Evolutionary conservation across 2,113 vertebrate genomes (phyloP).

Genomic region (Oreotrochilus melanogaster): DNA sequence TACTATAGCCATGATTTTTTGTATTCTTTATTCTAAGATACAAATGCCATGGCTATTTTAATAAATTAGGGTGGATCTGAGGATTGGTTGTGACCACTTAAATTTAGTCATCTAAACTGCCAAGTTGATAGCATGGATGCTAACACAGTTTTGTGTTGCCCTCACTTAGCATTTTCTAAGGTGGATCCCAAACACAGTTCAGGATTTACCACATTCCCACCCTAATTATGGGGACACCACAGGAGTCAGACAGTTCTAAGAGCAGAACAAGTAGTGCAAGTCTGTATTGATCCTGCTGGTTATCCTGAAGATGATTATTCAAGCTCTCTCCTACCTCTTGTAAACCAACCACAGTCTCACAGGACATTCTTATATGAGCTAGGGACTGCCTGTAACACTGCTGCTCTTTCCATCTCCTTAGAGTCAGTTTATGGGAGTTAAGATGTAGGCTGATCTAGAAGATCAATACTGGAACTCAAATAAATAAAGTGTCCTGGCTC

Average conservation of each 20-base stretch:
- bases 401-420: neutral
- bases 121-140: neutral
- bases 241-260: neutral
- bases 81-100: accelerated
- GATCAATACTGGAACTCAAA: neutral
- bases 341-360: neutral
- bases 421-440: neutral
- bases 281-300: neutral
- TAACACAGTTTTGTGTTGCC: neutral
- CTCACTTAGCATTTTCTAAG: neutral
- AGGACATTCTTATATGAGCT: neutral
- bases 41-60: neutral
- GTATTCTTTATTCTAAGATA: neutral
- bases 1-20: neutral
- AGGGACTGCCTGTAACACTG: neutral
- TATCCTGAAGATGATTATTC: neutral
- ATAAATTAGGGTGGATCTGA: neutral
- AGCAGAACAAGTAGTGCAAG: neutral
- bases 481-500: neutral
- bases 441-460: neutral
- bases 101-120: neutral
- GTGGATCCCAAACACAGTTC: neutral
- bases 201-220: neutral
- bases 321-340: neutral
- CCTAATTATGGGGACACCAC: neutral